A percentile compares a stretch with the other conserved stretches of the same genome.
Evolutionary conservation across 2,113 vertebrate species (phyloP).

Genomic region (Motacilla tschutschensis): DNA sequence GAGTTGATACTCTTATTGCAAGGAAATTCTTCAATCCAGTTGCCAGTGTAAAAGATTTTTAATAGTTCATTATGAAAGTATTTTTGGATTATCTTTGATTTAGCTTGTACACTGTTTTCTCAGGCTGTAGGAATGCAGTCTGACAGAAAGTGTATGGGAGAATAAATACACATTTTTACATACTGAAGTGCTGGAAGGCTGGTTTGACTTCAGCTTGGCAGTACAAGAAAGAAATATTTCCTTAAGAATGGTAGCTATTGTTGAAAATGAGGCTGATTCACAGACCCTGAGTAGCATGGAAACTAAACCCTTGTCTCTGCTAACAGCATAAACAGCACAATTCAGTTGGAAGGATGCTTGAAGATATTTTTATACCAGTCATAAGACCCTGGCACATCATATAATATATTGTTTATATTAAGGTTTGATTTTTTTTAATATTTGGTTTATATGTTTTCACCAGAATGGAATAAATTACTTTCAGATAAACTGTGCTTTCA

Average conservation of each 20-base stretch:
- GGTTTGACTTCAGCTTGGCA: neutral
- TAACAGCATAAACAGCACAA: neutral
- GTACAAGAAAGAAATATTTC: neutral
- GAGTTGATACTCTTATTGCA: neutral
- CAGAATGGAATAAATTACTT: neutral
- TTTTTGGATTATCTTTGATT: neutral
- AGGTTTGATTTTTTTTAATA: neutral
- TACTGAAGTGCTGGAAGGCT: neutral
- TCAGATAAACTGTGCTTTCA: neutral
- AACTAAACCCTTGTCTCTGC: neutral
- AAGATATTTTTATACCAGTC: constrained; percentile 1
- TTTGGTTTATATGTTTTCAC: neutral
- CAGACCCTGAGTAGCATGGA: neutral
- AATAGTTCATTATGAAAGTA: neutral
- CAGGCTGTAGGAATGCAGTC: neutral
- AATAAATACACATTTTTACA: neutral
- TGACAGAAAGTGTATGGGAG: neutral
- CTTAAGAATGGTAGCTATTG: neutral
- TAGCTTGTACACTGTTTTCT: neutral
- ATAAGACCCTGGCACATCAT: neutral
- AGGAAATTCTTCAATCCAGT: neutral
- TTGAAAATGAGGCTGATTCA: neutral
- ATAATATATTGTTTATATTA: neutral
- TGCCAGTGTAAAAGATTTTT: neutral
- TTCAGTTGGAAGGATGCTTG: neutral